Evolutionary conservation across 2,113 vertebrate genomes (phyloP).

Genomic region (Grammomys surdaster): DNA sequence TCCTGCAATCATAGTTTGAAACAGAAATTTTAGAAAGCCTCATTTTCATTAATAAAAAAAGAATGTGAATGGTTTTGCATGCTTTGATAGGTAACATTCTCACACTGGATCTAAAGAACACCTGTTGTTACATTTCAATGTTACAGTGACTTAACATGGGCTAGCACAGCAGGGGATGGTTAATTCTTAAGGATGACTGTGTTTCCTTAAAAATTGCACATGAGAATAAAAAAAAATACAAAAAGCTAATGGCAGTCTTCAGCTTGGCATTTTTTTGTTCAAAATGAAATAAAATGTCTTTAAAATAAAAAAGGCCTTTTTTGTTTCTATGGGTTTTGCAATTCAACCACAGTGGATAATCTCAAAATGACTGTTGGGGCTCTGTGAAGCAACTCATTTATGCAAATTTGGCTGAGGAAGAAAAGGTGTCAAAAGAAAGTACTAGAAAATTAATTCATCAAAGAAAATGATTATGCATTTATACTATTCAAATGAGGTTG

Average conservation of each 20-base stretch:
- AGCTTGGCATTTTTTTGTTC: background rate
- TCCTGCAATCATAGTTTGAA: background rate
- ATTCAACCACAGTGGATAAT: background rate
- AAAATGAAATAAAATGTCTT: background rate
- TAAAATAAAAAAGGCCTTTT: too few species aligned
- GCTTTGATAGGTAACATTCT: background rate
- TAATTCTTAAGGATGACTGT: slow-evolving; percentile 66
- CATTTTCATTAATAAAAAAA: slow-evolving; percentile 62
- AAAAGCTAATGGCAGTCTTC: background rate
- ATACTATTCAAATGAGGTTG: background rate
- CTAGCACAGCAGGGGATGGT: slow-evolving; percentile 45
- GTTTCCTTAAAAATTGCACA: slow-evolving; percentile 61
- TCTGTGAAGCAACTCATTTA: background rate
- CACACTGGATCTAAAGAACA: slow-evolving; percentile 45
- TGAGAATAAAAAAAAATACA: slow-evolving; percentile 28
- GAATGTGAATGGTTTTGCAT: background rate
- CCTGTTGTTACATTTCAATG: background rate
- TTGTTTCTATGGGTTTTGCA: slow-evolving; percentile 11
- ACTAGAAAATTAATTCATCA: slow-evolving; percentile 44
- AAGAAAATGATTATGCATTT: slow-evolving; percentile 20
- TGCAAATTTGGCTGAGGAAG: background rate
- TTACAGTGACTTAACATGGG: background rate
- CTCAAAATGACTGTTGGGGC: background rate
- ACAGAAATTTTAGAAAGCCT: background rate
- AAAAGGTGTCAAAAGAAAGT: slow-evolving; percentile 36